phyloP scores from a whole-genome alignment of 30 jellyfish, hydroid and myxozoan genomes.

The Chrysaora quinquecirrha region DNA sequence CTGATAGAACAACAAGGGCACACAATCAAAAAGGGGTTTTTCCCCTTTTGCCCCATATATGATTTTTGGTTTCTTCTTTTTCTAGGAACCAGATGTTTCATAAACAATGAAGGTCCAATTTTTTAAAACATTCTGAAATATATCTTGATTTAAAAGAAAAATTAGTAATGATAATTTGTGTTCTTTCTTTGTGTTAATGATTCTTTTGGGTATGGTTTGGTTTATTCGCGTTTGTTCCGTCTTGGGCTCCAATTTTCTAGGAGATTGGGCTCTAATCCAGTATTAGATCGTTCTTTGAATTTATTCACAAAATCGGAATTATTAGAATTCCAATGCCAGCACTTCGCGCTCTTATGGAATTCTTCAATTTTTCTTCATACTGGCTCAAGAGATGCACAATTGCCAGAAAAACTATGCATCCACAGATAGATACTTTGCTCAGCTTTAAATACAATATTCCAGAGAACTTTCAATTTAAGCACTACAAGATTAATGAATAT shows the following conservation, averaged over 20 bases:
- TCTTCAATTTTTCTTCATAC: background rate
- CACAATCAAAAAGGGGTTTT: background rate
- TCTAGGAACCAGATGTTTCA: background rate
- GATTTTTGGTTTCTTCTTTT: background rate
- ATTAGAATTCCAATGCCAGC: background rate
- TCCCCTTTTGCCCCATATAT: too few species aligned
- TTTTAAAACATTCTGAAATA: too few species aligned
- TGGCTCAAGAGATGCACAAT: too few species aligned
- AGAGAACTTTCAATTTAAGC: too few species aligned
- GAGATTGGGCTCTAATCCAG: background rate
- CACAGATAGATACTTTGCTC: too few species aligned
- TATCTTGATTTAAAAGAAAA: background rate
- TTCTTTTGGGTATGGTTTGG: background rate
- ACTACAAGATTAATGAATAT: too few species aligned
- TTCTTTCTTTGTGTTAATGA: too few species aligned
- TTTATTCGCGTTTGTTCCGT: background rate
- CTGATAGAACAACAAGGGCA: background rate
- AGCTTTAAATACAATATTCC: too few species aligned
- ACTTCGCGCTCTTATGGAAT: background rate
- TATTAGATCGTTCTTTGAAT: background rate
- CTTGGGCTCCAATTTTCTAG: background rate
- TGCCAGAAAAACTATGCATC: too few species aligned
- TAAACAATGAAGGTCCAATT: background rate
- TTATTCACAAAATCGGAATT: background rate
- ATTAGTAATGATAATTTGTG: background rate